Base-by-base conservation (phyloP, 2,113 vertebrate genomes). In the Perca schrenkii region DNA sequence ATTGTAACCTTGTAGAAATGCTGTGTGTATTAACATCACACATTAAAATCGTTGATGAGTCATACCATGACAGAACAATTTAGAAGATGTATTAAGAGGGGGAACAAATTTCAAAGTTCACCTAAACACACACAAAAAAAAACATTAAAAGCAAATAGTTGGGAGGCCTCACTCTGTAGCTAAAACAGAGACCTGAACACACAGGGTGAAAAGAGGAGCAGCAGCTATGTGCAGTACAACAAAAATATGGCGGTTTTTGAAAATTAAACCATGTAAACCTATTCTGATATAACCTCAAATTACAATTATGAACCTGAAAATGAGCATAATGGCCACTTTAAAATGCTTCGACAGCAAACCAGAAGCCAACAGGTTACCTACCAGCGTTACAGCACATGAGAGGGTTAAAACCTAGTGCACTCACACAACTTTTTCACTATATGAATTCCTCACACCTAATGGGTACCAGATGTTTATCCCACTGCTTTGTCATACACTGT, bases 381-480 rank as follows among this genome's bases (percentile, higher is more conserved):
- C 49, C 43, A 34, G 46, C 57, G 25, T 2, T n/a, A 12, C 63
- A 65, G 70, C 40, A 62, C 65, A 65, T 19, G 63, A 72, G 54
- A 68, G 64, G 80, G 79, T 80, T 86, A 74, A 75, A 77, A 34
- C 31, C 8, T 12, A 46, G 73, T 13, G n/a, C 11, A 57, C 36
- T 82, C 72, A 69, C 60, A 17, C 25, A 74, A 47, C 19, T 15
- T 77, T 85, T 75, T 40, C 43, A 61, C 74, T 58, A 22, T n/a
- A 60, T 70, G 79, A 79, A 70, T 72, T 82, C 80, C 74, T 75
- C 57, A 52, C 52, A 22, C 2, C 10, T 86, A 87, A 92, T 82
- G 63, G 74, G 63, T 40, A 76, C 61, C 93, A 92, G 83, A 90
- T 92, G 89, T 87, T 50, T 60, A 31, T 11, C 57, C 78, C 40